Percentiles rank a stretch among this genome's conserved stretches.
phyloP scores from a whole-genome alignment of 2,888 invertebrate species.

The Phlogophora meticulosa region DNA sequence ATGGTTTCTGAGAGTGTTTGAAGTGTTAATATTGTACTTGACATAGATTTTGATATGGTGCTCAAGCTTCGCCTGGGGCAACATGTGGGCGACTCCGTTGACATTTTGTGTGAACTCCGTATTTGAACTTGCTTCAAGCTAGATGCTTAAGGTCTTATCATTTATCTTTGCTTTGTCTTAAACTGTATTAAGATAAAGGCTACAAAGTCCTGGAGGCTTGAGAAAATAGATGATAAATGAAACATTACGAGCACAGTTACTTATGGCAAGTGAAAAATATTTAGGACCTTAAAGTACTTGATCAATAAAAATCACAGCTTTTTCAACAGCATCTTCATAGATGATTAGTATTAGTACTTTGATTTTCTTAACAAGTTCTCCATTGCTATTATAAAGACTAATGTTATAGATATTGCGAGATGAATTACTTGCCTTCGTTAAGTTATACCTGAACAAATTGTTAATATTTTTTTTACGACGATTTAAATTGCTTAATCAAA shows the following conservation, averaged over 20 bases:
- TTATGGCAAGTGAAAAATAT: background rate
- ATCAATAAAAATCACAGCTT: slow-evolving; percentile 9
- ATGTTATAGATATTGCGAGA: no score
- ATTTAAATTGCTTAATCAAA: background rate
- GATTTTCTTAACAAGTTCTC: background rate
- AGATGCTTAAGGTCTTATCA: slow-evolving; percentile 45
- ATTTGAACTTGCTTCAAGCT: slow-evolving; percentile 64
- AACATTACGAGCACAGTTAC: no score
- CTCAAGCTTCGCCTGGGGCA: slow-evolving; percentile 69
- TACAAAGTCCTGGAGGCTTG: background rate
- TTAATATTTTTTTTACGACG: background rate
- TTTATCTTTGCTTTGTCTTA: slow-evolving; percentile 43
- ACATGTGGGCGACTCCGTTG: slow-evolving; percentile 75
- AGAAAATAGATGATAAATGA: no score
- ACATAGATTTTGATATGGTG: slow-evolving; percentile 77
- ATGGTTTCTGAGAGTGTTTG: slow-evolving; percentile 8
- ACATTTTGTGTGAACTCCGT: slow-evolving; percentile 68
- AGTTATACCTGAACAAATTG: background rate
- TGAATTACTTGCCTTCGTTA: no score
- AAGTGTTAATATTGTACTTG: slow-evolving; percentile 73
- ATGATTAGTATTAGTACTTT: background rate
- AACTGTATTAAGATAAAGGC: slow-evolving; percentile 2
- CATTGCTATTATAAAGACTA: background rate
- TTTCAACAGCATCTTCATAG: background rate
- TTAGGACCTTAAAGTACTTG: background rate